These are phyloP conservation scores for Formica selysi DNA, from an alignment of 1,140 invertebrate species.

Conservation along the genomic window DNA sequence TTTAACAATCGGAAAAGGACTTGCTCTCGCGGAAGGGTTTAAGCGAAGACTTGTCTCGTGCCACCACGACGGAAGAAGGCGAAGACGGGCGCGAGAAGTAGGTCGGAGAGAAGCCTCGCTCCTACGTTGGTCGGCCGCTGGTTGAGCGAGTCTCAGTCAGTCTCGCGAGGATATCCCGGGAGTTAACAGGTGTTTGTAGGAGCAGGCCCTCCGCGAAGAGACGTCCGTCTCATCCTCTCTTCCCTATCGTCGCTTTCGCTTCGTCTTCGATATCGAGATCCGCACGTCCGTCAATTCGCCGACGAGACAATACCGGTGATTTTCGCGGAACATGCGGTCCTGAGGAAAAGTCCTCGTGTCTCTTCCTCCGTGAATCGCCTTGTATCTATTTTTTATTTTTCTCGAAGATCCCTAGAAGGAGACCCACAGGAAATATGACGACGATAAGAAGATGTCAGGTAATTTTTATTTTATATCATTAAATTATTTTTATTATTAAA, in stretches of 20 bases:
- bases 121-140: conserved; percentile 74
- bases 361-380: background rate
- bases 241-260: background rate
- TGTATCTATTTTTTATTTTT: background rate
- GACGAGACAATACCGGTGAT: conserved; percentile 11
- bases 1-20: background rate
- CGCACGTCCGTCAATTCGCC: background rate
- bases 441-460: conserved; percentile 16
- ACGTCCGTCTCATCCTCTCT: background rate
- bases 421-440: conserved; percentile 7
- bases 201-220: conserved; percentile 51
- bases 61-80: conserved; percentile 69
- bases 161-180: conserved; percentile 85
- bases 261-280: background rate
- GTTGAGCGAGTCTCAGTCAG: conserved; percentile 81
- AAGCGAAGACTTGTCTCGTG: conserved; percentile 36
- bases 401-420: background rate
- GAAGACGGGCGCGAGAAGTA: conserved; percentile 77
- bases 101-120: conserved; percentile 82
- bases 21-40: conserved; percentile 38
- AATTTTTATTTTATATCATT: background rate
- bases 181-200: conserved; percentile 84
- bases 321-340: conserved; percentile 42
- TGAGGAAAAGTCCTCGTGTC: background rate
- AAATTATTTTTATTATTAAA: background rate